Base-by-base conservation (phyloP, 2,113 vertebrate species). In the Pelmatolapia mariae region DNA sequence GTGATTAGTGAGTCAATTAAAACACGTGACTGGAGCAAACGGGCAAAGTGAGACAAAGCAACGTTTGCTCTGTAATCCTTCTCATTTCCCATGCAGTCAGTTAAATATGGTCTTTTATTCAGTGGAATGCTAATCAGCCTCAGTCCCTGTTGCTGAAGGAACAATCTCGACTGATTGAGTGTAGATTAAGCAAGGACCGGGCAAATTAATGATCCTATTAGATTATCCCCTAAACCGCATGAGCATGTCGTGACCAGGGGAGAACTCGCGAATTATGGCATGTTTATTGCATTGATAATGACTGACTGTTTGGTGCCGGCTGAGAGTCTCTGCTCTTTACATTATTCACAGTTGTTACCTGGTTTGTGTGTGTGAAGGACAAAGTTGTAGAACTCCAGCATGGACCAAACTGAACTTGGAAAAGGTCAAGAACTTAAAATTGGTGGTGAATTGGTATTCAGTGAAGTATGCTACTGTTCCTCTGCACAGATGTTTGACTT, bases 61-160 rank as follows among this genome's bases (percentile, higher is more conserved):
- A 12, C 0, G 68, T 45, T 90, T 54, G 85, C 43, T 56, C 22
- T 3, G 15, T 91, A 91, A 94, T 92, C 88, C 88, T 54, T 57
- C 80, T 86, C 63, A 9, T 80, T 91, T 80, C 76, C 26, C 33
- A 26, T 11, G 12, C 38, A 10, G 84, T 19, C 29, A 0, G 4
- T 86, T 57, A 53, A 81, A 92, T 16, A 2, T 19, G 80, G 16
- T 16, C 86, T 82, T 93, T 94, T 81, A 76, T 89, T 76, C 26
- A 11, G 59, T 2, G 85, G 87, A 88, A 90, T 86, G 91, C 73
- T 90, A 91, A 93, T 92, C 83, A 38, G 87, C 87, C 81, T 84
- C 45, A 5, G 59, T 26, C 26, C 57, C 68, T 18, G 89, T 4
- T 11, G 78, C 87, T 38, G 56, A 15, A 81, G 82, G 57, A 87